Evolutionary conservation across 2,888 invertebrate species (phyloP).

Genomic region (Griposia aprilina): DNA sequence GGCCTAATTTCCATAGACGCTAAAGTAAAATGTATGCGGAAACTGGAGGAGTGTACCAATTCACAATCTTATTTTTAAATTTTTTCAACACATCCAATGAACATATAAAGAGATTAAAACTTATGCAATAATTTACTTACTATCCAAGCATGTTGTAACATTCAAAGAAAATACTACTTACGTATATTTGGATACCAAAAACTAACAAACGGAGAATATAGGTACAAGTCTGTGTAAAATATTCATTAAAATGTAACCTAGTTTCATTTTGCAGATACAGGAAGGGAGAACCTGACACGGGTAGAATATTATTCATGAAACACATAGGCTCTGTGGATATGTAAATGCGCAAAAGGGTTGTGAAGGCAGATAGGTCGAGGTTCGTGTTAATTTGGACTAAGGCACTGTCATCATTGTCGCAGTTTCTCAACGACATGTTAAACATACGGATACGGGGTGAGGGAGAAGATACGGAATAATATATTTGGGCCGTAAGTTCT

Average conservation of each 20-base stretch:
- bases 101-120: not conserved
- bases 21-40: not conserved
- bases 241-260: not conserved
- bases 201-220: not conserved
- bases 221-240: slow-evolving; percentile 7
- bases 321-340: slow-evolving; percentile 20
- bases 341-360: slow-evolving; percentile 19
- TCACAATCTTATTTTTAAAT: not conserved
- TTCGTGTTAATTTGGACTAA: slow-evolving; percentile 16
- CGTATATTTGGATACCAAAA: not conserved
- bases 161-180: slow-evolving; percentile 19
- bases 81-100: not conserved
- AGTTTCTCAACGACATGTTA: slow-evolving; percentile 17
- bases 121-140: slow-evolving; percentile 29
- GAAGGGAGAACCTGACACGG: not conserved
- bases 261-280: slow-evolving; percentile 6
- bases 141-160: slow-evolving; percentile 17
- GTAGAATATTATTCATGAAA: slow-evolving; percentile 37
- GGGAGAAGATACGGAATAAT: not conserved
- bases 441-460: not conserved
- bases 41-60: too few species aligned
- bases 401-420: not conserved
- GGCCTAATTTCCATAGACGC: not conserved
- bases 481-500: not conserved
- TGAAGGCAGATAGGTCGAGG: not conserved